A percentile compares a stretch with the other conserved stretches of the same genome.
Conservation (phyloP, 1,140 invertebrate genomes). For the Orchestia grillus region DNA sequence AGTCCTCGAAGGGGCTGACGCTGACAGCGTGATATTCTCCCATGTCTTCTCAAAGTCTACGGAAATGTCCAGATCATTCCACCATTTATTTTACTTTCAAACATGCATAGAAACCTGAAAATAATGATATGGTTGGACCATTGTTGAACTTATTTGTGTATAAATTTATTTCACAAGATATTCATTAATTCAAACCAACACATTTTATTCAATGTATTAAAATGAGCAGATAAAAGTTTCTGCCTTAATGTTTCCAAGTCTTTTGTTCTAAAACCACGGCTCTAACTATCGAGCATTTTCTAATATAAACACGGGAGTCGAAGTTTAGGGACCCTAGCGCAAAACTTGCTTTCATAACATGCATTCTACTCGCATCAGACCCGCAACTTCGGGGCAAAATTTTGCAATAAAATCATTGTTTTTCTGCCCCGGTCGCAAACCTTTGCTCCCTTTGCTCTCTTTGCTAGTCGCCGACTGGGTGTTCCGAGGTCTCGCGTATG, state of each 20-base stretch:
- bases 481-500: neutral
- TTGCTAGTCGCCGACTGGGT: neutral
- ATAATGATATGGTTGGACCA: too few relatives aligned
- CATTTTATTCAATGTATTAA: too few relatives aligned
- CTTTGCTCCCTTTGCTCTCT: constrained; percentile 37
- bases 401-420: constrained; percentile 47
- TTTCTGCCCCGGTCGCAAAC: neutral
- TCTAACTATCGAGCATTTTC: neutral
- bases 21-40: too few relatives aligned
- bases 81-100: too few relatives aligned
- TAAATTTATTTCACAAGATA: too few relatives aligned
- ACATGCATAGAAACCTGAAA: too few relatives aligned
- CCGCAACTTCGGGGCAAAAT: constrained; percentile 22
- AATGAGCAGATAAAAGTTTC: too few relatives aligned
- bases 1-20: too few relatives aligned
- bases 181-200: too few relatives aligned
- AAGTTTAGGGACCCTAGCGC: neutral
- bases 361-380: constrained; percentile 35
- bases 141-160: too few relatives aligned
- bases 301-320: neutral
- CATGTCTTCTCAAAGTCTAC: too few relatives aligned
- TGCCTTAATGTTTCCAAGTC: neutral
- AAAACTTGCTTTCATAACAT: constrained; percentile 39
- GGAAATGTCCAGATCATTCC: too few relatives aligned
- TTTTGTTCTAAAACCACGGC: neutral